Percentiles rank a stretch among this genome's conserved stretches.
Evolutionary conservation across 2,113 vertebrate genomes (phyloP).

Genomic region (Ammodytes marinus): DNA sequence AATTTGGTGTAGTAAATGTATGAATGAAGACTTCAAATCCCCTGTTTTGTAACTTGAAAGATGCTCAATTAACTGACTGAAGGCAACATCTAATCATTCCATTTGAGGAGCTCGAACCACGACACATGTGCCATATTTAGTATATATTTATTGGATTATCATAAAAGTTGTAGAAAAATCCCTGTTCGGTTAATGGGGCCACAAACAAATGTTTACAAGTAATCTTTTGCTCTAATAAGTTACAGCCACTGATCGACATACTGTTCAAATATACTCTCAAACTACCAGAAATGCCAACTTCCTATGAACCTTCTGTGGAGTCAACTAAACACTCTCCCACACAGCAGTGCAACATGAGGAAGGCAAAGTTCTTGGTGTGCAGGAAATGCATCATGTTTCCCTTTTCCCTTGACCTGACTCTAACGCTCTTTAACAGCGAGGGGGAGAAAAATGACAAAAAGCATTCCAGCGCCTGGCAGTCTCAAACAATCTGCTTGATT

Average conservation of each 20-base stretch:
- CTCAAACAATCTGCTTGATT: conserved; percentile 2
- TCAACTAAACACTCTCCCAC: neutral
- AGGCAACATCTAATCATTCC: neutral
- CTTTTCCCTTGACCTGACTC: conserved; percentile 17
- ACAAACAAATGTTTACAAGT: neutral
- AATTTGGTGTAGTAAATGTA: neutral
- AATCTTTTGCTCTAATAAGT: neutral
- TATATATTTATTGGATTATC: too few relatives aligned
- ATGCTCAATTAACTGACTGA: neutral
- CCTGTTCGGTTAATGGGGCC: neutral
- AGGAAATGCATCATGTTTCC: conserved; percentile 57
- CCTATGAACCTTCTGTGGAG: neutral
- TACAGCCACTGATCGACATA: neutral
- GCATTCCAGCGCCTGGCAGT: neutral
- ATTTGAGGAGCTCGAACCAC: neutral
- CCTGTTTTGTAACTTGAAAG: neutral
- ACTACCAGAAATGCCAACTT: neutral
- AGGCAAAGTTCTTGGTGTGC: neutral
- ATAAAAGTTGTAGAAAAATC: too few relatives aligned
- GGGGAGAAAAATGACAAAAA: conserved; percentile 13
- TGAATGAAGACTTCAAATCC: neutral
- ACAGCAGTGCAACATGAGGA: neutral
- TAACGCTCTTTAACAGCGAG: neutral
- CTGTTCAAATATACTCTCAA: neutral
- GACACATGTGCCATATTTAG: too few relatives aligned